Base-by-base conservation (phyloP, 2,888 invertebrate genomes). In the Pyrochroa serraticornis region DNA sequence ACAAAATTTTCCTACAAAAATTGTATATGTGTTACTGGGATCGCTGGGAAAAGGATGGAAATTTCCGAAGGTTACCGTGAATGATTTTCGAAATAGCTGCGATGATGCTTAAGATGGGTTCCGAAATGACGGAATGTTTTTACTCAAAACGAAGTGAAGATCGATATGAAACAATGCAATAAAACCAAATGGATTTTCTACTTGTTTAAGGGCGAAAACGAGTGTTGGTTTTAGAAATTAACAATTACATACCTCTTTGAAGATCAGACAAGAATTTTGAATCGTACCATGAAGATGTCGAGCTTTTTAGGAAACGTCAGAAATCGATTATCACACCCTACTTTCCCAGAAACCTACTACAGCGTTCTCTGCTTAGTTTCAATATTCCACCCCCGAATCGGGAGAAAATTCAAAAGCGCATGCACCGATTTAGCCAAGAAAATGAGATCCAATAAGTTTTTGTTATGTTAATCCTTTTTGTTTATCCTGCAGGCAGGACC, bases 281-380 rank as follows among this genome's bases (percentile, higher is more conserved):
- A 5, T 22, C 22, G 22, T 22, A 22, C 22, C 22, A 22, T 22
- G 5, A 32, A 35, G 22, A 41, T 46, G n/a, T 47, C 34, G 43
- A 56, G 34, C 39, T 52, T 58, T 52, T 32, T 34, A n/a, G 41
- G 31, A 35, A 47, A 44, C 13, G 39, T 41, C 34, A 42, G 51
- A 39, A 60, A 60, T 60, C 60, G 60, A 60, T 60, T 56, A 51
- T 35, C 60, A 60, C 60, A 56, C 60, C 54, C 60, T 44, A 37
- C 51, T 50, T 56, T 43, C 51, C 39, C 52, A 56, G 43, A 43
- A 52, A 51, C 56, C 60, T 60, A 60, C 55, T 52, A 51, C 60
- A 36, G 14, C 22, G 14, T 52, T 54, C 49, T 49, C 49, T 48
- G 50, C 53, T 49, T 49, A 9, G 39, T 47, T 41, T 50, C 51